Conservation (phyloP, 23 tunicate species). For the Styela plicata region DNA sequence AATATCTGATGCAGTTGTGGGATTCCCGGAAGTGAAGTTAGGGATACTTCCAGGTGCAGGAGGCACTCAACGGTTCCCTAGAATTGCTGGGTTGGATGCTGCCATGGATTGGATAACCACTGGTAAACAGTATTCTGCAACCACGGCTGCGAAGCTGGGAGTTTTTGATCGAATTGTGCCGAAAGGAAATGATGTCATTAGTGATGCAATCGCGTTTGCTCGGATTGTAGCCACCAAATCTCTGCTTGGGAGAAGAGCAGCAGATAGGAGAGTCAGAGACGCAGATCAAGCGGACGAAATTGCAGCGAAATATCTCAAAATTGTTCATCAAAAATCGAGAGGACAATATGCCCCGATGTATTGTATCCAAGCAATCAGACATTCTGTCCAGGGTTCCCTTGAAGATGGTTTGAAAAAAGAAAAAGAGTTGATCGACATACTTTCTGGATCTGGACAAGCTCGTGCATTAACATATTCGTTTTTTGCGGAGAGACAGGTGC, state of each 20-base stretch:
- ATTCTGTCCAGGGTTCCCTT: constrained; percentile 17
- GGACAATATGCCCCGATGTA: constrained; percentile 62
- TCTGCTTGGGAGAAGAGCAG: constrained; percentile 8
- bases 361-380: constrained; percentile 40
- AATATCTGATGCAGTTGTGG: constrained; percentile 22
- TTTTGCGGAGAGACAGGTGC: constrained; percentile 61
- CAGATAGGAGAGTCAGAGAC: constrained; percentile 11
- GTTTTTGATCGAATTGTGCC: constrained; percentile 37
- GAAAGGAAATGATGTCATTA: constrained; percentile 16
- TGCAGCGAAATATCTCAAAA: constrained; percentile 19
- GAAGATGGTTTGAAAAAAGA: constrained; percentile 58
- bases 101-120: constrained; percentile 43
- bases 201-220: constrained; percentile 15
- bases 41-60: constrained; percentile 76
- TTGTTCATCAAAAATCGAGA: constrained; percentile 28
- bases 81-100: constrained; percentile 42
- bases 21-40: constrained; percentile 70
- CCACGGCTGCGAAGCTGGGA: constrained; percentile 14
- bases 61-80: constrained; percentile 78
- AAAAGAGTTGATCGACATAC: neutral
- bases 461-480: constrained; percentile 62
- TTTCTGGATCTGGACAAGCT: constrained; percentile 56
- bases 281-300: constrained; percentile 29
- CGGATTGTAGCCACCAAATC: neutral
- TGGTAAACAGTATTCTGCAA: constrained; percentile 64